Evolutionary conservation across 2,888 invertebrate genomes (phyloP), one percentile per base, ranked within the genome.

Genomic region (Heterodera filipjevi): DNA sequence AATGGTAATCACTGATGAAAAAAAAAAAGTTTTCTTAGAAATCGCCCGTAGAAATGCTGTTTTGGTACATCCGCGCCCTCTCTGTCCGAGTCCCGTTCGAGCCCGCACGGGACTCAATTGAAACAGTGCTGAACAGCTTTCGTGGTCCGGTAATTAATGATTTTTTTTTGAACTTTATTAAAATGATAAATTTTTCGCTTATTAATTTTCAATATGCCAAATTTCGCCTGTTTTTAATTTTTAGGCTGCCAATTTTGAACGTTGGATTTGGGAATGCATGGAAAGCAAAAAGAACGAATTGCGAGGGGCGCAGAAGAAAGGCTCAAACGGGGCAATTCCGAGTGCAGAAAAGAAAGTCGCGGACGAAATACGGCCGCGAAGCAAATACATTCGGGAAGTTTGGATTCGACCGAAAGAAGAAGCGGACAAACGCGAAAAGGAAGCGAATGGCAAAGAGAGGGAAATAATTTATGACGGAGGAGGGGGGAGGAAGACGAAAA

Each of bases 21-120:
- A 66, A 66, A 16, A 22, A 33, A 19, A n/a, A n/a, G n/a, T n/a
- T 66, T 66, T 68, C 10, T 27, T 22, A 59, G 59, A 59, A 59
- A 59, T 8, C 59, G 22, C 59, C 59, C 3, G 75, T 75, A 22
- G 75, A 75, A 32, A 30, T 49, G 30, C 27, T 75, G 30, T 75
- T 75, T 64, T 75, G 44, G 44, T 75, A 75, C 46, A 46, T 75
- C 19, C 75, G 75, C 30, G 75, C 75, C 27, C 75, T 75, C 33
- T 75, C 75, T 3, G 75, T 75, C 35, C 75, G 46, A 32, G 46
- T 75, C 12, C 75, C 75, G 3, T 75, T 75, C 22, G 68, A 75
- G n/a, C n/a, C 75, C 0, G 59, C 75, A 19, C 44, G 75, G 22
- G 75, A 75, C 66, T 59, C 75, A 32, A 30, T 75, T 30, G 66